Percentiles rank a stretch among this genome's conserved stretches.
Evolutionary conservation across 2,797 vertebrate species (phyloP).

Genomic region (Sitta carolinensis): DNA sequence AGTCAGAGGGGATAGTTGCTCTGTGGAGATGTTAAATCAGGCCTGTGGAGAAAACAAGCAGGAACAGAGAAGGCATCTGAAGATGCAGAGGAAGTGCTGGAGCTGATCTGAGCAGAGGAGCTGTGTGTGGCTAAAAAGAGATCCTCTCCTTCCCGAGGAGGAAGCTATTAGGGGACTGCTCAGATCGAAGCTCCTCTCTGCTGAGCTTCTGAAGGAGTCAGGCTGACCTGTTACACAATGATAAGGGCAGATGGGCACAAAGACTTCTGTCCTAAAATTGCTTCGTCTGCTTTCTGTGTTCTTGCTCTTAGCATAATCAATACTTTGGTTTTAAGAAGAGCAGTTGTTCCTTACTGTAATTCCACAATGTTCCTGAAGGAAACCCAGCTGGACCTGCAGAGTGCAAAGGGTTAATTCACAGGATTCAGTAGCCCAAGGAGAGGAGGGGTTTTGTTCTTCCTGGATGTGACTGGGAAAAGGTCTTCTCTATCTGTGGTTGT

Average conservation of each 20-base stretch:
- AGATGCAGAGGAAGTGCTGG: constrained; percentile 34
- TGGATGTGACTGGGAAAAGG: neutral
- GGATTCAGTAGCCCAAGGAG: neutral
- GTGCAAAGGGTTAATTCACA: neutral
- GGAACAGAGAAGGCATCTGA: neutral
- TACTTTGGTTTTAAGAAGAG: constrained; percentile 1
- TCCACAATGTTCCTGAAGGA: neutral
- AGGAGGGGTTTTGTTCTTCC: neutral
- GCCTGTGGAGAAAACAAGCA: neutral
- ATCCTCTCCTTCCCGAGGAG: neutral
- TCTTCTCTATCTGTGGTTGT: neutral
- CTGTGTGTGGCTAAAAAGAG: constrained; percentile 37
- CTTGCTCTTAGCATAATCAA: constrained; percentile 20
- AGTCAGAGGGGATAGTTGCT: neutral
- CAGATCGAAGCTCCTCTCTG: neutral
- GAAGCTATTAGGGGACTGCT: constrained; percentile 24
- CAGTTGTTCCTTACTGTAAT: neutral
- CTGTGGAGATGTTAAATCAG: neutral
- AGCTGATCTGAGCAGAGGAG: constrained; percentile 20
- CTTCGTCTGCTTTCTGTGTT: constrained; percentile 21
- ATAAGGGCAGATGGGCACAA: neutral
- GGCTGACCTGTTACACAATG: neutral
- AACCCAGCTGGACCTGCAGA: neutral
- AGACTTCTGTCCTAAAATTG: neutral
- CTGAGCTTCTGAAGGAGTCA: neutral